Evolutionary conservation across 2,888 invertebrate genomes (phyloP).

Genomic region (Callosobruchus maculatus): DNA sequence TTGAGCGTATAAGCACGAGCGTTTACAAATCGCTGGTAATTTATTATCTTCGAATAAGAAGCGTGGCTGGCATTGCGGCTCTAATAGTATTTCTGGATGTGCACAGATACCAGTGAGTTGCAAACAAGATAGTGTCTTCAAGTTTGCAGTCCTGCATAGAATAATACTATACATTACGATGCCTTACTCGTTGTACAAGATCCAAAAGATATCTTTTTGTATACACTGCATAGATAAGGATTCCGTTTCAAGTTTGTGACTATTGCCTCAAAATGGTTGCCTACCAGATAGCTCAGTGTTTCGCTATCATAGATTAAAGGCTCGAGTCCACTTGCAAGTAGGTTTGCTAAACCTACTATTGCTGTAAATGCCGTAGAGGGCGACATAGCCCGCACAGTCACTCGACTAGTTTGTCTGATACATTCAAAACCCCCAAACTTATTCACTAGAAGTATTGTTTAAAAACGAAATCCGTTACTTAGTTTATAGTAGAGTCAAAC

Average conservation of each 20-base stretch:
- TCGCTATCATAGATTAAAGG: no score
- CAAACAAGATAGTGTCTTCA: neutral
- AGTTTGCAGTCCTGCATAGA: neutral
- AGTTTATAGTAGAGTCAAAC: no score
- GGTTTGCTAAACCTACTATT: no score
- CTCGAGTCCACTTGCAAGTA: no score
- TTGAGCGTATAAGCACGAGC: conserved; percentile 7
- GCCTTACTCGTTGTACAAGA: neutral
- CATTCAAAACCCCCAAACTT: no score
- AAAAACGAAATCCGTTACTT: no score
- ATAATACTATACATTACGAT: neutral
- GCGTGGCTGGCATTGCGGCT: neutral
- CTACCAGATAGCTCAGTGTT: no score
- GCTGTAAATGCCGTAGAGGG: no score
- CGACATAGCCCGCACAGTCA: no score
- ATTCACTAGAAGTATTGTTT: no score
- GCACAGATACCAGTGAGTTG: neutral
- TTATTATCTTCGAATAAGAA: conserved; percentile 15
- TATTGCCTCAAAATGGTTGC: neutral
- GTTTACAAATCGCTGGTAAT: conserved; percentile 16
- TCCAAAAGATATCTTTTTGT: neutral
- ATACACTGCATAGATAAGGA: neutral
- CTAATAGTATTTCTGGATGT: neutral
- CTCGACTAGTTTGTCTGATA: no score
- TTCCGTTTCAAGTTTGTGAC: neutral